Evolutionary conservation across 1,140 invertebrate species (phyloP), one percentile per base, ranked within the genome.

Genomic region (Xylocopa sonorina): DNA sequence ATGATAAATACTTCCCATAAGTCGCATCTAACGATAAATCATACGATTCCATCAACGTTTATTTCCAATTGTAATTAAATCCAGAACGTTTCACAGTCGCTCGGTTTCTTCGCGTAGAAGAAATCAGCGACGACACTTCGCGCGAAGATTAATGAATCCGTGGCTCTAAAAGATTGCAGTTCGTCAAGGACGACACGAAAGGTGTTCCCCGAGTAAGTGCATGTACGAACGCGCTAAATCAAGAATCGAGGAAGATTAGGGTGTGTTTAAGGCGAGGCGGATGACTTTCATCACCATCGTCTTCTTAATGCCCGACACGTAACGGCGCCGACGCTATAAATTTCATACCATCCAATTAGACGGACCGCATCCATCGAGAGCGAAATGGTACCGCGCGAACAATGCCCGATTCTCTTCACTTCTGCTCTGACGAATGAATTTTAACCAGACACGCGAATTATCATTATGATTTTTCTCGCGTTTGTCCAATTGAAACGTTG

Each of bases 271-370:
- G 67, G 43, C 58, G 74, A 55, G 58, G 63, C 73, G 53, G 29
- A 77, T 84, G 83, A 41, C 72, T 83, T 67, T 60, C 71, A 62
- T 83, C 62, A 63, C n/a, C 48, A 38, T 66, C 10, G 38, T 21
- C 60, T 84, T 53, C 64, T 83, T 73, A 62, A 76, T 63, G 66
- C 38, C 38, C 75, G 63, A 83, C 76, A 53, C 7, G 6, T 50
- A 77, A 48, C 76, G 80, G 80, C 12, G n/a, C 4, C 66, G 38
- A 50, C 53, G 67, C 27, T 29, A 43, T 14, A 18, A 27, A 21
- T 38, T 34, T 32, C 48, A 14, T 34, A 46, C 27, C 18, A 18
- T 41, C 38, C 51, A 12, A 32, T 32, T 57, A 43, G 5, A 3
- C 38, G 38, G 9, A 38, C 38, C 38, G 38, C 38, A 38, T 38